Conservation (phyloP, 2,113 vertebrate genomes). For the Phalacrocorax brasilianus region DNA sequence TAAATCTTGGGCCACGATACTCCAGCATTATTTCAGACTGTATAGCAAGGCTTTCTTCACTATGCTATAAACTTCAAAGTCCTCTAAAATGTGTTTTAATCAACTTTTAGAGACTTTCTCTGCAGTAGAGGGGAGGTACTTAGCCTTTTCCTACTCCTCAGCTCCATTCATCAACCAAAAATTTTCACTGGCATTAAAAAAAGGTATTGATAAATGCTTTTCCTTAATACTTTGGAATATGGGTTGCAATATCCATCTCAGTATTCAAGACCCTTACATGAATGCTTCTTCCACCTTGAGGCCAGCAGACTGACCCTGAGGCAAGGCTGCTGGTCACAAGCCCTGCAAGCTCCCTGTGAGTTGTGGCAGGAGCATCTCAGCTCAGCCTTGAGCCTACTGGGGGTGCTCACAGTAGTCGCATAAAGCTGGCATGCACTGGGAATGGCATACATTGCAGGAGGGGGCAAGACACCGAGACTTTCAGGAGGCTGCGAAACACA, state of each 20-base stretch:
- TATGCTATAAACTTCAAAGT: background rate
- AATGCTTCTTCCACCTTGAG: background rate
- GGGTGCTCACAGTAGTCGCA: background rate
- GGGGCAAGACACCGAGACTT: background rate
- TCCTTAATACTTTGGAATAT: background rate
- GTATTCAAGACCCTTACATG: background rate
- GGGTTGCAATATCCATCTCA: background rate
- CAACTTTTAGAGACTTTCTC: background rate
- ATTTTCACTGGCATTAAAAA: fast-evolving
- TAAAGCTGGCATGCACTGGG: background rate
- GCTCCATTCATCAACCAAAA: background rate
- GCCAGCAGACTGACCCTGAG: background rate
- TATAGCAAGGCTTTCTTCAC: background rate
- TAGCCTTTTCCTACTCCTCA: background rate
- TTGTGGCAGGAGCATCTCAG: background rate
- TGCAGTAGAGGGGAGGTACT: background rate
- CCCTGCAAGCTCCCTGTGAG: background rate
- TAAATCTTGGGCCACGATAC: background rate
- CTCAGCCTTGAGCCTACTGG: background rate
- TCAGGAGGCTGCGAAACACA: background rate
- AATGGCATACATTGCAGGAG: background rate
- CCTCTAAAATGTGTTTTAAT: background rate
- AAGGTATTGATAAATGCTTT: background rate
- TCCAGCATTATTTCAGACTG: background rate
- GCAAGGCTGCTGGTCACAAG: background rate